Conservation (phyloP, 2,113 vertebrate species). For the Neogobius melanostomus region DNA sequence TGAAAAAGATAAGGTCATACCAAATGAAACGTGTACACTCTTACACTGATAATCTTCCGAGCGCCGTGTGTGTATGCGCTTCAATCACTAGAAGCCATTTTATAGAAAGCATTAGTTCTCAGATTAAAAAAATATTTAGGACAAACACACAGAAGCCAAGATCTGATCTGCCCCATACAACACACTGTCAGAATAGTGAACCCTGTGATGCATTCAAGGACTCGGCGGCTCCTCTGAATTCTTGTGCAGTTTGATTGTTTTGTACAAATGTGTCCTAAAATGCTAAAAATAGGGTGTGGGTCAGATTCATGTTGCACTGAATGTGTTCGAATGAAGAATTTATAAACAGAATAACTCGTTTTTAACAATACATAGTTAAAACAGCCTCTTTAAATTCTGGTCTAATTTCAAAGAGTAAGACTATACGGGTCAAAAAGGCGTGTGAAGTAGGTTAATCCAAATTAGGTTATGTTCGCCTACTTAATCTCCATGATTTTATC, state of each 20-base stretch:
- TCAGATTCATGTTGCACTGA: neutral
- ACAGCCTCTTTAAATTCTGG: neutral
- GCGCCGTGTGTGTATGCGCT: neutral
- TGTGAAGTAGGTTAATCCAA: neutral
- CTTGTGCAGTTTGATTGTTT: neutral
- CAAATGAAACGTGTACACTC: neutral
- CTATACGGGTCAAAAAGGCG: neutral
- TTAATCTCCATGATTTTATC: neutral
- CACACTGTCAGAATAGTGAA: neutral
- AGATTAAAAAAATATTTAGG: slow-evolving; percentile 68
- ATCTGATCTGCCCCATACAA: slow-evolving; percentile 23
- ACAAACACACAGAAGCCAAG: slow-evolving; percentile 31
- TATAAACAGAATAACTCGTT: neutral
- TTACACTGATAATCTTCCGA: slow-evolving; percentile 3
- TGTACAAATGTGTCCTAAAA: neutral
- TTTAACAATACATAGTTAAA: neutral
- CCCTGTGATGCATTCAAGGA: neutral
- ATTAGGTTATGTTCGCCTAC: neutral
- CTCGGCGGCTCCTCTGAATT: neutral
- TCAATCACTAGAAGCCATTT: slow-evolving; percentile 56
- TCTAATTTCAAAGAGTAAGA: neutral
- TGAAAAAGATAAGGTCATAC: neutral
- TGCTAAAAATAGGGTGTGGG: neutral
- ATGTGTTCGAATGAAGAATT: neutral
- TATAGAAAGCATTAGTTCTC: slow-evolving; percentile 55